Evolutionary conservation across 2,888 invertebrate species (phyloP), one percentile per base, ranked within the genome.

Genomic region (Scaptomyza polygonia): DNA sequence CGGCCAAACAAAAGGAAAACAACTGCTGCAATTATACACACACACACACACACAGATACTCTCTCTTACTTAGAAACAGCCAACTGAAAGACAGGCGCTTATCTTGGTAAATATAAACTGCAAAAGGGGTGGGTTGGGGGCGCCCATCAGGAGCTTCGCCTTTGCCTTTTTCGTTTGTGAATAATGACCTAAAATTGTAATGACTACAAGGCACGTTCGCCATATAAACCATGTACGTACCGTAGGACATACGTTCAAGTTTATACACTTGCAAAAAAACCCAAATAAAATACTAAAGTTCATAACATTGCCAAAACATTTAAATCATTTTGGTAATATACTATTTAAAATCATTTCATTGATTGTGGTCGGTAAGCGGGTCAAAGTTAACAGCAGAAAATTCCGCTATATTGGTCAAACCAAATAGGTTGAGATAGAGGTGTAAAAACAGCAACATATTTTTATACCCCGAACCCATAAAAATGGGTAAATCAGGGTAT

Each of bases 101-200:
- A 72, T 72, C 71, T 71, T 75, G 61, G 32, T 54, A 34, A 55
- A 52, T 55, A 51, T 51, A 36, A 55, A 34, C 45, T 36, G 36
- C 3, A 6, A 14, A 0, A 7, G 7, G 14, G 34, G 30, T 30
- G 7, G 30, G 30, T 8, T 8, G 34, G 36, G 2, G 42, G 36
- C 30, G 42, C 42, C 45, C 39, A 47, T 45, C 30, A 53, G 49
- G 39, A 18, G 53, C 45, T 73, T 49, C 48, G 62, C 53, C 58
- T 79, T 64, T 74, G 67, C 75, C 75, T 72, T 74, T 88, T 72
- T 68, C 68, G 67, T 71, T 72, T 70, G 86, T 86, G 80, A 83
- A 86, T 86, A 88, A 83, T 86, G 83, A 88, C 88, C 88, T 72
- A 80, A 86, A 83, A 88, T 79, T 77, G 73, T 88, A 83, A 83